phyloP scores from a whole-genome alignment of 2,113 vertebrate genomes.

The Greenwoodochromis staneri region DNA sequence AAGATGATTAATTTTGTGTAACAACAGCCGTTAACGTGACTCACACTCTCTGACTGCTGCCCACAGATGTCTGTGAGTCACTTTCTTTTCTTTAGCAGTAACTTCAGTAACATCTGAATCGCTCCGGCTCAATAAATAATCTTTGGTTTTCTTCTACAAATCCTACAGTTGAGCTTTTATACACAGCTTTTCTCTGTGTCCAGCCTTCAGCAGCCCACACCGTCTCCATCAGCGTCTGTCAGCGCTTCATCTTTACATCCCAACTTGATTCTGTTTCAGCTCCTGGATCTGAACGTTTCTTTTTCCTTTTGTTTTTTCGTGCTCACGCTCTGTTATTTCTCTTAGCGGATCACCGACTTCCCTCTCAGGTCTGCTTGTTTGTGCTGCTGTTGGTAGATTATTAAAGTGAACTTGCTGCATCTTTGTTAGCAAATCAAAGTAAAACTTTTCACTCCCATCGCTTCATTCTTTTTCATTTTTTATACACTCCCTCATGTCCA shows the following conservation, averaged over 20 bases:
- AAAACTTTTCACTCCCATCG: fast-evolving
- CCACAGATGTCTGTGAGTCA: not conserved
- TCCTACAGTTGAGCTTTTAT: not conserved
- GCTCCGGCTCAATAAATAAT: not conserved
- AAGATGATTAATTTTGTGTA: not conserved
- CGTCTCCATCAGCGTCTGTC: not conserved
- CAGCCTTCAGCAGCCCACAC: not conserved
- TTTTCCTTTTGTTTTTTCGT: not conserved
- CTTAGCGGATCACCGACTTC: not conserved
- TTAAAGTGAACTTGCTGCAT: not conserved
- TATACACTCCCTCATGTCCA: fast-evolving
- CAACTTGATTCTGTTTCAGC: not conserved
- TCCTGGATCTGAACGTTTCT: not conserved
- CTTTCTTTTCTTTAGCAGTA: not conserved
- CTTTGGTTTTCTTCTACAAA: not conserved
- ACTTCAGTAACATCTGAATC: not conserved
- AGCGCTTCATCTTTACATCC: not conserved
- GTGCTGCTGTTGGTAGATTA: not conserved
- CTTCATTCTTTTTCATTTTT: fast-evolving
- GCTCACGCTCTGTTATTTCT: not conserved
- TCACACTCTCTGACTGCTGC: fast-evolving
- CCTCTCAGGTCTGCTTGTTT: not conserved
- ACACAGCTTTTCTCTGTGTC: not conserved
- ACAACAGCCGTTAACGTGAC: not conserved
- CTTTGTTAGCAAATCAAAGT: not conserved